These are phyloP conservation scores for Xenopus petersii DNA, from an alignment of 2,797 vertebrate genomes.

Conservation along the genomic window DNA sequence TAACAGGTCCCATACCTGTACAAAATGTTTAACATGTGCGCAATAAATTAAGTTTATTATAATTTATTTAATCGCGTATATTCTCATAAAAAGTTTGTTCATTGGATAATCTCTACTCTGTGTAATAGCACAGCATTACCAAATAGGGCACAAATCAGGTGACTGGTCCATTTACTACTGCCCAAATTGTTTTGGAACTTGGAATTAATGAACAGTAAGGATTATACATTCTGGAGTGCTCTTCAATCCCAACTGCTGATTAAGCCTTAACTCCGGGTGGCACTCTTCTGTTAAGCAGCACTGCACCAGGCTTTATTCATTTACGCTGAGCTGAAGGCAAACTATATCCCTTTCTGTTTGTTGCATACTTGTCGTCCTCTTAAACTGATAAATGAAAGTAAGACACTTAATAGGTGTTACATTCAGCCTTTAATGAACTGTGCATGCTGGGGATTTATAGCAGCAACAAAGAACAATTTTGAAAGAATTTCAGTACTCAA, in stretches of 20 bases:
- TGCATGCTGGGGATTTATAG: constrained; percentile 67
- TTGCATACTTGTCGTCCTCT: no score
- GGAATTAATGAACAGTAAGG: constrained; percentile 27
- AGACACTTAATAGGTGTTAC: constrained; percentile 61
- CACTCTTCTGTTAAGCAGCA: constrained; percentile 54
- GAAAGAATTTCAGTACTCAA: constrained; percentile 51
- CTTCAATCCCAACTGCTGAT: constrained; percentile 54
- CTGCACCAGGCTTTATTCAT: constrained; percentile 67
- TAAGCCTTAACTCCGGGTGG: constrained; percentile 52
- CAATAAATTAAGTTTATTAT: no score
- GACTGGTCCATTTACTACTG: constrained; percentile 18
- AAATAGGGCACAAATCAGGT: no score
- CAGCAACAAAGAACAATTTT: constrained; percentile 58
- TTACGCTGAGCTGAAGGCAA: constrained; percentile 63
- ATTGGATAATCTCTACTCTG: no score
- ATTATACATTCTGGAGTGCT: constrained; percentile 47
- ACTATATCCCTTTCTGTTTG: no score
- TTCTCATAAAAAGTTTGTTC: no score
- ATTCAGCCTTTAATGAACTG: constrained; percentile 66
- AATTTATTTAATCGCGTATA: no score
- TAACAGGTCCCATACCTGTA: no score
- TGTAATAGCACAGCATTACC: no score
- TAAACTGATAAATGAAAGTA: constrained; percentile 56
- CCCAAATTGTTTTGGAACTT: constrained; percentile 33
- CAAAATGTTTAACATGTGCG: no score